Conservation (phyloP, 2,797 vertebrate species). For the Lutjanus campechanus region DNA sequence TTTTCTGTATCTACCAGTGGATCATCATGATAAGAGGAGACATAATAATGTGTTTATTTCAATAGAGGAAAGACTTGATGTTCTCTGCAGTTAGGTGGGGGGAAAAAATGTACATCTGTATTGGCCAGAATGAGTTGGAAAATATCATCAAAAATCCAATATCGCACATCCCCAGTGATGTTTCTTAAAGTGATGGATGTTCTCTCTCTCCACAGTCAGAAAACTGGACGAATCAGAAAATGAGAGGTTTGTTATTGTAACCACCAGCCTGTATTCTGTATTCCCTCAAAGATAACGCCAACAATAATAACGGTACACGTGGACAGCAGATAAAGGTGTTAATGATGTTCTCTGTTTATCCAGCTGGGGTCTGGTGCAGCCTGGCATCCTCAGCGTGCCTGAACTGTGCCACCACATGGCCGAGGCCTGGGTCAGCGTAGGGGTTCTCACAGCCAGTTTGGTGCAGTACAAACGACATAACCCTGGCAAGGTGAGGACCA, state of each 20-base stretch:
- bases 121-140: too few relatives aligned
- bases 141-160: too few relatives aligned
- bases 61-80: too few relatives aligned
- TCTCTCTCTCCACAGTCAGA: constrained; percentile 87
- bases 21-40: too few relatives aligned
- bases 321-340: neutral
- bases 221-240: constrained; percentile 90
- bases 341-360: constrained; percentile 15
- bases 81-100: too few relatives aligned
- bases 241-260: constrained; percentile 89
- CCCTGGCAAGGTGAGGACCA: constrained; percentile 92
- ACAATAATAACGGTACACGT: neutral
- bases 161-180: neutral
- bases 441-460: constrained; percentile 85
- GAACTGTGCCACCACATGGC: constrained; percentile 95
- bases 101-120: too few relatives aligned
- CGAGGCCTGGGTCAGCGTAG: constrained; percentile 91
- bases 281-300: neutral
- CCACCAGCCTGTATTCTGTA: neutral
- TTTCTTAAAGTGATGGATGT: constrained; percentile 30
- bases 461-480: constrained; percentile 91
- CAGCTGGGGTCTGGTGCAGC: constrained; percentile 98
- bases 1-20: too few relatives aligned
- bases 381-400: constrained; percentile 93
- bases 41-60: too few relatives aligned